These are phyloP conservation scores for Chalcis sispes DNA, from an alignment of 2,888 invertebrate genomes.

Conservation along the genomic window DNA sequence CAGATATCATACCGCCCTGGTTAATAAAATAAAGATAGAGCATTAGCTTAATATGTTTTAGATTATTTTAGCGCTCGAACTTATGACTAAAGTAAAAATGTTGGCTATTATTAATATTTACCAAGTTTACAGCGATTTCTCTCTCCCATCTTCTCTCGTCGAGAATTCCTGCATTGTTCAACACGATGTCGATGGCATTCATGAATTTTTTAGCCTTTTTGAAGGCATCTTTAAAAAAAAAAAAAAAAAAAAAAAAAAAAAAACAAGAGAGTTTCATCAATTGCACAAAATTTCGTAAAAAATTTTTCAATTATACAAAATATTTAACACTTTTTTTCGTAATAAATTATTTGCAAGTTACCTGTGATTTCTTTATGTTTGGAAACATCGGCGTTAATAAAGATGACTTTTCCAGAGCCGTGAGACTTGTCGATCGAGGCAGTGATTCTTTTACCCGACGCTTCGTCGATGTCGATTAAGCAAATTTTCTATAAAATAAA, in stretches of 20 bases:
- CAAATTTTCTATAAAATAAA: constrained; percentile 64
- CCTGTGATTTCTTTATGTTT: constrained; percentile 64
- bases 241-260: too few relatives aligned
- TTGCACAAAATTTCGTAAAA: too few relatives aligned
- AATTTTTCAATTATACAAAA: too few relatives aligned
- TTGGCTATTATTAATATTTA: constrained; percentile 72
- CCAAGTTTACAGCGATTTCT: constrained; percentile 86
- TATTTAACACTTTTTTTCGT: too few relatives aligned
- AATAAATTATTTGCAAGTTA: constrained; percentile 53
- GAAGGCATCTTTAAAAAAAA: constrained; percentile 80
- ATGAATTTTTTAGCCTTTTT: constrained; percentile 82
- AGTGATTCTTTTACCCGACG: constrained; percentile 60
- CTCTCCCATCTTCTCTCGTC: constrained; percentile 86
- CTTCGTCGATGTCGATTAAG: constrained; percentile 67
- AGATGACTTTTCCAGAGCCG: constrained; percentile 65
- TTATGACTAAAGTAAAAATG: background rate
- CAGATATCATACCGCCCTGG: constrained; percentile 69
- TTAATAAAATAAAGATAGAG: too few relatives aligned
- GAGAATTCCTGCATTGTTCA: constrained; percentile 88
- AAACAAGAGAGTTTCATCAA: too few relatives aligned
- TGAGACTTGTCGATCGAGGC: constrained; percentile 66
- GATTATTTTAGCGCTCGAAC: too few relatives aligned
- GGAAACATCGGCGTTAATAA: constrained; percentile 68
- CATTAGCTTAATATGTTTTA: too few relatives aligned
- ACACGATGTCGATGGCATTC: constrained; percentile 85